A percentile compares a stretch with the other conserved stretches of the same genome.
phyloP scores from a whole-genome alignment of 2,797 vertebrate genomes.

The Diglossa cyanea region DNA sequence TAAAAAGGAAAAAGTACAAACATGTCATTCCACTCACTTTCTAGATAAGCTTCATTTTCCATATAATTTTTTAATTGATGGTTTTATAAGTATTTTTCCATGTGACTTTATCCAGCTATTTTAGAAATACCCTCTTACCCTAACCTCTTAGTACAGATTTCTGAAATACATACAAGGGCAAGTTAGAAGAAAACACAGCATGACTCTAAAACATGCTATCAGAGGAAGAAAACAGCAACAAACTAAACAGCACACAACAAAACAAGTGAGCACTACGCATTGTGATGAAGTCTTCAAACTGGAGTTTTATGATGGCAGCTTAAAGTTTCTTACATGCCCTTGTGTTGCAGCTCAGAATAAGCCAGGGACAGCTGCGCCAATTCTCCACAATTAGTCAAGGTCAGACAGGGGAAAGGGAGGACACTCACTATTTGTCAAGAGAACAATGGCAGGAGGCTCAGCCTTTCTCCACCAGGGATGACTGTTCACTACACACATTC shows the following conservation, averaged over 20 bases:
- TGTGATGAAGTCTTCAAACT: constrained; percentile 79
- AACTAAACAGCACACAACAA: not conserved
- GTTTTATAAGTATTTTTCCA: not conserved
- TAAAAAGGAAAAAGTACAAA: not conserved
- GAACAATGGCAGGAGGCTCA: constrained; percentile 69
- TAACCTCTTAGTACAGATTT: not conserved
- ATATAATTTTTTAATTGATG: not conserved
- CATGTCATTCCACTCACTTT: not conserved
- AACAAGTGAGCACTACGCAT: not conserved
- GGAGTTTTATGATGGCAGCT: constrained; percentile 57
- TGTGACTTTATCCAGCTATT: constrained; percentile 11
- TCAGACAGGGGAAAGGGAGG: constrained; percentile 74
- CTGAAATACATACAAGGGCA: not conserved
- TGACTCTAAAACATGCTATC: constrained; percentile 1
- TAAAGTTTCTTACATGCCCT: constrained; percentile 64
- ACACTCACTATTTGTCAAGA: constrained; percentile 79
- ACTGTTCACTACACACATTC: constrained; percentile 33
- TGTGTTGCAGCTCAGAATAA: constrained; percentile 47
- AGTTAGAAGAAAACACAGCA: not conserved
- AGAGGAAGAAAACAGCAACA: not conserved
- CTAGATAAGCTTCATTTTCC: not conserved
- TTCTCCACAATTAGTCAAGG: constrained; percentile 82
- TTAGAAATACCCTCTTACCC: not conserved
- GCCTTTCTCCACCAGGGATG: constrained; percentile 55
- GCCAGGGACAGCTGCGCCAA: constrained; percentile 75